Evolutionary conservation across 2,797 vertebrate genomes (phyloP), one percentile per base, ranked within the genome.

Genomic region (Staurois parvus): DNA sequence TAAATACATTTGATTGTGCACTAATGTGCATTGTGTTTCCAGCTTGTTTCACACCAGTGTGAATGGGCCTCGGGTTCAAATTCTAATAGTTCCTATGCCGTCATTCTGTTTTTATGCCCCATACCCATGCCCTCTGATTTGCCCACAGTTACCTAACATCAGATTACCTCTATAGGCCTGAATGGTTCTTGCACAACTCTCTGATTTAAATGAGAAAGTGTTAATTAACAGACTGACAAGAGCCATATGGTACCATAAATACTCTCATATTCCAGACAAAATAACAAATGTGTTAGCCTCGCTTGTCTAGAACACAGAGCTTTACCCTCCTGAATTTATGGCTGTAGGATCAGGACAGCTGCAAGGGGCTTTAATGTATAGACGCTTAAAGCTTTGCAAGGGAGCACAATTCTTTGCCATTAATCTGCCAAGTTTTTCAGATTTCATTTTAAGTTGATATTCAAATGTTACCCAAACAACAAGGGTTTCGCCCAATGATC

Each of bases 191-290:
- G 11, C 48, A 81, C 79, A 70, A 30, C 19, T 1, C 42, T 69
- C 29, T 68, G 37, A 68, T 81, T 70, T 76, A 48, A 86, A 78
- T 52, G 29, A 77, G 85, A 87, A 83, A 83, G 28, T 79, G 69
- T 32, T 83, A 83, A 87, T 87, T 87, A 84, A 79, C 76, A 83
- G 80, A 83, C 72, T 79, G 85, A 87, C 85, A 52, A 69, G 76
- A 83, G 81, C 81, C 85, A 87, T 78, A 87, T 87, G 85, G 85
- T 74, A 74, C 76, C 85, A 87, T 84, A 87, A 87, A 87, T 75
- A 87, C 75, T 62, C 85, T 87, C 81, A 74, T 79, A 83, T 87
- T 84, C 85, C 85, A 87, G 85, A 87, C 85, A 87, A 87, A 87
- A 87, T 87, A 87, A 87, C 85, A 87, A 87, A 87, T 87, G 85